Evolutionary conservation across 2,113 vertebrate species (phyloP).

Genomic region (Brienomyrus longianalis): DNA sequence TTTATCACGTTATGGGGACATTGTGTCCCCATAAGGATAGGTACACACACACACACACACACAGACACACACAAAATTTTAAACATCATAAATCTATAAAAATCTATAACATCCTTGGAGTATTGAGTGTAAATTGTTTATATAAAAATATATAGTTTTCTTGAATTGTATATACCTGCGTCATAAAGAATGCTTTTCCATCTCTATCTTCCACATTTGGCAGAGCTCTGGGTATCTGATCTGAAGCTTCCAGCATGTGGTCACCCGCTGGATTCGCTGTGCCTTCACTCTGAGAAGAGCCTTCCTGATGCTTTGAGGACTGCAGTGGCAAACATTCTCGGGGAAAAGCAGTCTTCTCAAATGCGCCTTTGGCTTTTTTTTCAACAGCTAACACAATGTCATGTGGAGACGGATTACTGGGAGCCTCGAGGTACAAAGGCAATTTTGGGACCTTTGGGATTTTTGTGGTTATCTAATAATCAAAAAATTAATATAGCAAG

Average conservation of each 20-base stretch:
- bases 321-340: constrained; percentile 26
- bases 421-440: constrained; percentile 25
- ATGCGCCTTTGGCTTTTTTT: not conserved
- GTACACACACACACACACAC: not conserved
- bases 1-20: too few relatives aligned
- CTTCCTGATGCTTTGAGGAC: constrained; percentile 31
- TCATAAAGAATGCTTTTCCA: constrained; percentile 64
- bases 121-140: not conserved
- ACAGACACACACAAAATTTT: not conserved
- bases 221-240: not conserved
- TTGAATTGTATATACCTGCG: constrained; percentile 59
- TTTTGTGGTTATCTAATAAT: constrained; percentile 50
- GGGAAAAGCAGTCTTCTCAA: not conserved
- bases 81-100: not conserved
- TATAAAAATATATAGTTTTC: not conserved
- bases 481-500: not conserved
- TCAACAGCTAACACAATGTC: not conserved
- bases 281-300: constrained; percentile 18
- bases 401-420: not conserved
- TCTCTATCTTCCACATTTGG: constrained; percentile 25
- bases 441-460: constrained; percentile 54
- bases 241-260: accelerated
- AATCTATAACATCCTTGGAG: not conserved
- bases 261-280: not conserved
- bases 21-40: too few relatives aligned